Evolutionary conservation across 2,113 vertebrate genomes (phyloP).

Genomic region (Silurus asotus): DNA sequence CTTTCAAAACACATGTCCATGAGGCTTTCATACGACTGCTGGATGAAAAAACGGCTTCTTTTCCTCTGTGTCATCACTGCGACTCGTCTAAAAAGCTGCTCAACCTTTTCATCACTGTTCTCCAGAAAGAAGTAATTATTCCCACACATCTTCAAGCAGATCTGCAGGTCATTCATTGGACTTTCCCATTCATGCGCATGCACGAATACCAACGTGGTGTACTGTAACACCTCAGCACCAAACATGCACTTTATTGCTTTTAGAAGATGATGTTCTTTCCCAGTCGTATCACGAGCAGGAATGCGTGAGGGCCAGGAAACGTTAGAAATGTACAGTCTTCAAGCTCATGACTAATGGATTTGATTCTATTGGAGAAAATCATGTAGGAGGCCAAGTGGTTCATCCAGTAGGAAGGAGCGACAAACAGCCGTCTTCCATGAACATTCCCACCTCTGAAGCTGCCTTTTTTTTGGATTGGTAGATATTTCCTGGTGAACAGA

Average conservation of each 20-base stretch:
- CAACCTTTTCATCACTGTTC: not conserved
- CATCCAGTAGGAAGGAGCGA: constrained; percentile 1
- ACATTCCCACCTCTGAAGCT: not conserved
- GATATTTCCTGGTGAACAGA: not conserved
- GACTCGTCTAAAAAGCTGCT: not conserved
- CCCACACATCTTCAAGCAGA: not conserved
- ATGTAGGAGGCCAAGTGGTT: not conserved
- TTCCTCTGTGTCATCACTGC: not conserved
- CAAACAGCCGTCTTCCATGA: not conserved
- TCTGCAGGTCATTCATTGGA: not conserved
- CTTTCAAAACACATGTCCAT: not conserved
- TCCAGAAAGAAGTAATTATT: not conserved
- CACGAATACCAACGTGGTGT: constrained; percentile 9
- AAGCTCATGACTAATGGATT: not conserved
- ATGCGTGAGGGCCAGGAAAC: not conserved
- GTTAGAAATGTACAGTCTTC: not conserved
- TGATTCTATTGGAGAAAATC: not conserved
- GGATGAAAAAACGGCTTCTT: not conserved
- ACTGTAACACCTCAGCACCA: not conserved
- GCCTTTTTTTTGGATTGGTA: not conserved
- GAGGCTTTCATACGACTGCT: not conserved
- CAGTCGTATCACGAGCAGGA: not conserved
- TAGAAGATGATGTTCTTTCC: not conserved
- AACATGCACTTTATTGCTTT: not conserved
- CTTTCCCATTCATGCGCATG: not conserved